Evolutionary conservation across 1,140 invertebrate species (phyloP).

Genomic region (Leptopilina boulardi): DNA sequence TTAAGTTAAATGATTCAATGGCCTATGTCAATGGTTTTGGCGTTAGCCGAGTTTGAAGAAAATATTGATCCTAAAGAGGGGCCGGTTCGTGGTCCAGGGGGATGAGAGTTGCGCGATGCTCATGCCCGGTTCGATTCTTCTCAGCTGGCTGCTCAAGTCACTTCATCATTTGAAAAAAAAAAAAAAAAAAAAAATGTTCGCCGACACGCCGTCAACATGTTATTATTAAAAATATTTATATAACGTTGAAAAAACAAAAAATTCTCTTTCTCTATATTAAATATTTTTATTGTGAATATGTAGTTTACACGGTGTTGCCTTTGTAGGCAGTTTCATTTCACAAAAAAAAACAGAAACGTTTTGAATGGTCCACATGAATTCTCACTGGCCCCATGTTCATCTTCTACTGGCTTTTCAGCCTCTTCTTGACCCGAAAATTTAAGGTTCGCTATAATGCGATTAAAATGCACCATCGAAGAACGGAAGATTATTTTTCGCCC

Average conservation of each 20-base stretch:
- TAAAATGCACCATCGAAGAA: conserved; percentile 34
- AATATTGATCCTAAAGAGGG: conserved; percentile 66
- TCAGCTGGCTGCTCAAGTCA: conserved; percentile 47
- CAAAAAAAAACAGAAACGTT: conserved; percentile 57
- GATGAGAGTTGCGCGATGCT: conserved; percentile 57
- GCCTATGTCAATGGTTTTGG: neutral
- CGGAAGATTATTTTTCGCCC: conserved; percentile 27
- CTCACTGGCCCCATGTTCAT: conserved; percentile 14
- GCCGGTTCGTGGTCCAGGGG: conserved; percentile 25
- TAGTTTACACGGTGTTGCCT: conserved; percentile 68
- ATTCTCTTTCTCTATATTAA: too few species aligned
- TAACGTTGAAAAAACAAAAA: conserved; percentile 63
- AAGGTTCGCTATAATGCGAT: conserved; percentile 27
- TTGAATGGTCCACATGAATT: conserved; percentile 48
- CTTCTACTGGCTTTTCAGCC: conserved; percentile 18
- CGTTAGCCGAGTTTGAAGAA: conserved; percentile 40
- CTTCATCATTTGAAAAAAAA: conserved; percentile 22
- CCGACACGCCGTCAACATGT: conserved; percentile 62
- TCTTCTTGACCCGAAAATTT: conserved; percentile 31
- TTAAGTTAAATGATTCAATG: neutral
- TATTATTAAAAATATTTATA: conserved; percentile 67
- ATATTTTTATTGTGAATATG: conserved; percentile 62
- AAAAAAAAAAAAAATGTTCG: conserved; percentile 59
- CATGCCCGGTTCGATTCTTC: conserved; percentile 61
- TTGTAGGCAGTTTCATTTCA: conserved; percentile 60